Evolutionary conservation across 2,888 invertebrate genomes (phyloP).

Genomic region (Napeogenes inachia): DNA sequence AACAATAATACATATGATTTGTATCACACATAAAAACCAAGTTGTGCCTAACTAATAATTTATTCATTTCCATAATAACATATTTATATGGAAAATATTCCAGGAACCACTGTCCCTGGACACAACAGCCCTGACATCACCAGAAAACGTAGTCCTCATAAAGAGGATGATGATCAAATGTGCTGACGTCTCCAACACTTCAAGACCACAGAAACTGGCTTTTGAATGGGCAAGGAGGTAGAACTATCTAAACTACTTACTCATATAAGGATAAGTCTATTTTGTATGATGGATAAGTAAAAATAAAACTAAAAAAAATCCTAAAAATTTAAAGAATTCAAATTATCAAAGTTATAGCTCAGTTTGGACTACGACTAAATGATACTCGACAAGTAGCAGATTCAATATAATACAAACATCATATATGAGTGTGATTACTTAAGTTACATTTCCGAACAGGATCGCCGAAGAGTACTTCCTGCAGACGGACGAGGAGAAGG

Average conservation of each 20-base stretch:
- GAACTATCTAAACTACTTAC: background rate
- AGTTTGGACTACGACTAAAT: too few relatives aligned
- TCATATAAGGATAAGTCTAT: too few relatives aligned
- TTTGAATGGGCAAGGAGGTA: slow-evolving; percentile 93
- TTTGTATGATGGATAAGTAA: too few relatives aligned
- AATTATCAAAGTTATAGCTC: too few relatives aligned
- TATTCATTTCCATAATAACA: too few relatives aligned
- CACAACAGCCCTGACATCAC: slow-evolving; percentile 72
- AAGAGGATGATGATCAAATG: slow-evolving; percentile 99
- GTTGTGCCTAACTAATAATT: too few relatives aligned
- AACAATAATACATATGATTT: too few relatives aligned
- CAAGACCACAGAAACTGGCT: slow-evolving; percentile 88
- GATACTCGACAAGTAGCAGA: background rate
- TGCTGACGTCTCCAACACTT: slow-evolving; percentile 98
- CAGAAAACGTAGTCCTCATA: slow-evolving; percentile 91
- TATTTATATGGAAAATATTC: slow-evolving; percentile 3
- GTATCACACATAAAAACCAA: too few relatives aligned
- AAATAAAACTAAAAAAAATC: too few relatives aligned
- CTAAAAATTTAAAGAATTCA: too few relatives aligned
- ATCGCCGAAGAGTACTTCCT: slow-evolving; percentile 99
- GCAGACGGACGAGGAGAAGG: slow-evolving; percentile 98
- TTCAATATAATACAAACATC: background rate
- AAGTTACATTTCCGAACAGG: slow-evolving; percentile 51
- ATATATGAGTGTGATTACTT: background rate
- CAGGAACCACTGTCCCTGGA: slow-evolving; percentile 70